These are phyloP conservation scores for Pemphredon lugubris DNA, from an alignment of 2,888 invertebrate species.

Conservation along the genomic window DNA sequence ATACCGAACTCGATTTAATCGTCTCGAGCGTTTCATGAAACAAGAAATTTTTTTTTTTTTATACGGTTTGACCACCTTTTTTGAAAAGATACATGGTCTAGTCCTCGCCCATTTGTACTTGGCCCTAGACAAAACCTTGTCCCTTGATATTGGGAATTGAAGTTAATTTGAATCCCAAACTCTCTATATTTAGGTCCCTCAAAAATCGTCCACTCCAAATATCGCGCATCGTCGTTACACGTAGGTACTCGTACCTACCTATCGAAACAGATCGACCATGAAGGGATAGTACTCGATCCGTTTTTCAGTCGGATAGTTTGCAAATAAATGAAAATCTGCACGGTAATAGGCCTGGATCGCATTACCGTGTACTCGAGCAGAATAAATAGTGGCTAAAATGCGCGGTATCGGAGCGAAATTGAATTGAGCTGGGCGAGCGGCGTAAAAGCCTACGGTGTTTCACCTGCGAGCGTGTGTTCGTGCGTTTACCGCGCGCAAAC, in stretches of 20 bases:
- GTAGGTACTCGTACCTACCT: background rate
- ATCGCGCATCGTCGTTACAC: background rate
- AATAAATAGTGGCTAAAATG: conserved; percentile 65
- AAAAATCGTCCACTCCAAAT: background rate
- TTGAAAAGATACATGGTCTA: too few relatives aligned
- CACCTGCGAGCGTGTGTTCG: conserved; percentile 33
- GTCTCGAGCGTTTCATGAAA: too few relatives aligned
- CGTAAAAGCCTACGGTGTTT: conserved; percentile 55
- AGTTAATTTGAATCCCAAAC: too few relatives aligned
- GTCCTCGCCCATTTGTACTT: too few relatives aligned
- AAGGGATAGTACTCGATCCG: conserved; percentile 37
- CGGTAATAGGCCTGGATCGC: conserved; percentile 59
- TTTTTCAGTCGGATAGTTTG: conserved; percentile 47
- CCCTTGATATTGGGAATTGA: too few relatives aligned
- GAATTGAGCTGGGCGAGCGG: conserved; percentile 39
- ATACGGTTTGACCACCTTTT: too few relatives aligned
- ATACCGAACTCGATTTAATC: too few relatives aligned
- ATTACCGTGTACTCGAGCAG: conserved; percentile 59
- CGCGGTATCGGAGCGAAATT: conserved; percentile 33
- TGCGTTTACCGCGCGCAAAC: conserved; percentile 38
- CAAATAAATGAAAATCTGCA: conserved; percentile 61
- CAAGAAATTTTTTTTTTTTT: too few relatives aligned
- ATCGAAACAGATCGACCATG: conserved; percentile 32
- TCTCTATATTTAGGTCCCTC: background rate
- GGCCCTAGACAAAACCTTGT: too few relatives aligned